These are phyloP conservation scores for Cynoglossus semilaevis DNA, from an alignment of 2,113 vertebrate genomes.

Conservation along the genomic window DNA sequence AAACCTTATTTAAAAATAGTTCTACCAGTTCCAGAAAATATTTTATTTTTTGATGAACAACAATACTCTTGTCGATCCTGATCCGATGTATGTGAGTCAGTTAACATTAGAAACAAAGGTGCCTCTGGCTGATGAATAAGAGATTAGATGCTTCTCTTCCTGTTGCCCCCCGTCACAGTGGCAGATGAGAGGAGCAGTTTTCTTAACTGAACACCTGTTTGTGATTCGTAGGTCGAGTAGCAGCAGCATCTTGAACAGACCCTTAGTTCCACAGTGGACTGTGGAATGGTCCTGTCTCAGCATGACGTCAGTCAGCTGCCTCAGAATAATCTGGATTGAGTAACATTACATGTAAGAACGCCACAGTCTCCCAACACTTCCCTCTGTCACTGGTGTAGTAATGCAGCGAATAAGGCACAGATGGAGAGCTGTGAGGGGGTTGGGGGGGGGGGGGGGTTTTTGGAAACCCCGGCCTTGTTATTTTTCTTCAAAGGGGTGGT, in stretches of 20 bases:
- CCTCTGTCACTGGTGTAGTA: slow-evolving; percentile 34
- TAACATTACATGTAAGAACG: slow-evolving; percentile 39
- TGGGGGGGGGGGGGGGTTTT: too few species aligned
- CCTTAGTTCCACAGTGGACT: slow-evolving; percentile 2
- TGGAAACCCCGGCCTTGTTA: too few species aligned
- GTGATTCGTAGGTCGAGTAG: slow-evolving; percentile 8
- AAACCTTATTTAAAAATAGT: too few species aligned
- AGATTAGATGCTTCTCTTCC: too few species aligned
- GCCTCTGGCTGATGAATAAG: too few species aligned
- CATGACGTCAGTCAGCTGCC: slow-evolving; percentile 1
- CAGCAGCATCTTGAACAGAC: slow-evolving; percentile 18
- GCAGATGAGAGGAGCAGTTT: slow-evolving; percentile 32
- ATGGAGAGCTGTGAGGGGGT: slow-evolving; percentile 21
- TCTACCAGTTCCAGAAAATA: too few species aligned
- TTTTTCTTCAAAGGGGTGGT: too few species aligned
- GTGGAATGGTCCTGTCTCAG: background rate
- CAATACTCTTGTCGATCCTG: too few species aligned
- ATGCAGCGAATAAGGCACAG: slow-evolving; percentile 4
- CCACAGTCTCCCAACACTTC: slow-evolving; percentile 34
- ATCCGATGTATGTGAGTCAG: too few species aligned
- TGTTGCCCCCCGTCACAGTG: background rate
- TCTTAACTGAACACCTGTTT: slow-evolving; percentile 33
- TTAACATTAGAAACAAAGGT: too few species aligned
- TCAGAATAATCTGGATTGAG: slow-evolving; percentile 31
- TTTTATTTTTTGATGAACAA: too few species aligned